These are phyloP conservation scores for Penaeus monodon DNA, from an alignment of 2,888 invertebrate species.

Conservation along the genomic window DNA sequence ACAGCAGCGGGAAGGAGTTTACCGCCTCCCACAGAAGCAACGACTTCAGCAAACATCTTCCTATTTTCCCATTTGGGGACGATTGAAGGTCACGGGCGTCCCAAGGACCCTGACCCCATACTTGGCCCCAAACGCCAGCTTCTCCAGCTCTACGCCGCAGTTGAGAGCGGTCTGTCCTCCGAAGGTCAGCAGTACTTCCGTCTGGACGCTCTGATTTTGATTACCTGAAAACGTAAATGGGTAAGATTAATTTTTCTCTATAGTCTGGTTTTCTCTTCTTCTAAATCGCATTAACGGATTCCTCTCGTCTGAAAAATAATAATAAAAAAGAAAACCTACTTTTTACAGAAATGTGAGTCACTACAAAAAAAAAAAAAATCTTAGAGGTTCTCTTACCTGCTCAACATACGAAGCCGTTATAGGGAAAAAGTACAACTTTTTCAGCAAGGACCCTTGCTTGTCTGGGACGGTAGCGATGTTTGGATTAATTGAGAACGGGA, in stretches of 20 bases:
- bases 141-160: slow-evolving; percentile 93
- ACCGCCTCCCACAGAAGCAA: slow-evolving; percentile 88
- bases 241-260: neutral
- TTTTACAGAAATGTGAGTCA: no score
- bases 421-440: slow-evolving; percentile 97
- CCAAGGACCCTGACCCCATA: slow-evolving; percentile 92
- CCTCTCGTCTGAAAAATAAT: neutral
- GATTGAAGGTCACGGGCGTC: slow-evolving; percentile 95
- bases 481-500: slow-evolving; percentile 97
- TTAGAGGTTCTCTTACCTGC: slow-evolving; percentile 74
- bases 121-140: slow-evolving; percentile 84
- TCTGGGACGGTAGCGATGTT: slow-evolving; percentile 99
- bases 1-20: slow-evolving; percentile 96
- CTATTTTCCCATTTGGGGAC: slow-evolving; percentile 97
- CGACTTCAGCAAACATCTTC: slow-evolving; percentile 91
- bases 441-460: slow-evolving; percentile 98
- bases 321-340: neutral
- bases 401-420: slow-evolving; percentile 95
- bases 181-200: slow-evolving; percentile 95
- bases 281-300: neutral
- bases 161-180: slow-evolving; percentile 99
- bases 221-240: slow-evolving; percentile 77
- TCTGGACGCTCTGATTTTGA: slow-evolving; percentile 94
- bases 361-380: neutral
- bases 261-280: no score